Evolutionary conservation across 2,888 invertebrate genomes (phyloP), one percentile per base, ranked within the genome.

Genomic region (Zhengitettix transpicula): DNA sequence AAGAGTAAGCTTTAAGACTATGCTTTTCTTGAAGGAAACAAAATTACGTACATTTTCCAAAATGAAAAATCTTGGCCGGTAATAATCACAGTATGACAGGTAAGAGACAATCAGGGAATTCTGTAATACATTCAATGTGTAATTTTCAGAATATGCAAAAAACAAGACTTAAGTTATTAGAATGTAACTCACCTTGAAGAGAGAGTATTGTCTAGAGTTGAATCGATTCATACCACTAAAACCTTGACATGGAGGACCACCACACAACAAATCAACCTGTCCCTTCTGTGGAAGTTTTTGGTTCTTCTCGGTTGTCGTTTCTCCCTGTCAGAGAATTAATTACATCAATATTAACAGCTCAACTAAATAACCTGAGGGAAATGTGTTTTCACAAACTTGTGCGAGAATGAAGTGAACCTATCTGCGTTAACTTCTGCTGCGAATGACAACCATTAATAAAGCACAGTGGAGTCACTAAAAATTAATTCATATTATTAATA

Each of bases 171-270:
- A 47, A n/a, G 12, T 47, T 40, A 40, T n/a, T 41, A 28, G 41
- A 7, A 55, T 14, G 28, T 28, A 47, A 47, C 47, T 47, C n/a
- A 76, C 77, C 73, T 89, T 91, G 69, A 91, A 90, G 65, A 83
- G 78, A 1, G 90, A 89, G 71, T 90, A 90, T 66, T 90, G 87
- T 42, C 89, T 76, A 0, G 84, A 84, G 72, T 88, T 90, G 72
- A 91, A 92, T 58, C 90, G 76, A 72, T 92, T 92, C 89, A 91
- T 90, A 47, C 89, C 89, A 55, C 88, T 89, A 74, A 91, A 92
- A 7, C 91, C 91, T 72, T 92, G 91, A 69, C 91, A 92, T 0
- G 91, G 91, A 1, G 91, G 91, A 1, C 91, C 91, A 11, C 91
- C 92, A 68, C 89, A 87, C 42, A 92, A 72, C 61, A 92, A 72